phyloP scores from a whole-genome alignment of 2,888 invertebrate genomes.

The Mythimna albipuncta region DNA sequence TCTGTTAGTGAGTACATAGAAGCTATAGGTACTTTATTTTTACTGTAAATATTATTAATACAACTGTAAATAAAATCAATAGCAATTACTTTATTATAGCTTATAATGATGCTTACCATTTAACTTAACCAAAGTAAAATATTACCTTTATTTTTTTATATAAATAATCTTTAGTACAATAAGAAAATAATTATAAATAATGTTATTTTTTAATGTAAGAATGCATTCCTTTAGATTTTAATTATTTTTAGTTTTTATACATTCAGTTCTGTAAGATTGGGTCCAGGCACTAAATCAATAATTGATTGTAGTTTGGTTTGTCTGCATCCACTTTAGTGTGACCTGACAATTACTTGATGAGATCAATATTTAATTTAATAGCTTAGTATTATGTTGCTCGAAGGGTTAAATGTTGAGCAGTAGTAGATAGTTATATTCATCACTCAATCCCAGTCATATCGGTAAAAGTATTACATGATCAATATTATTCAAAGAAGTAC shows the following conservation, averaged over 20 bases:
- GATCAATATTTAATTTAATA: slow-evolving; percentile 16
- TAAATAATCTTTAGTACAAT: slow-evolving; percentile 42
- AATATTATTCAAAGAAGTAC: slow-evolving; percentile 16
- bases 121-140: slow-evolving; percentile 68
- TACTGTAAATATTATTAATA: slow-evolving; percentile 57
- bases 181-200: slow-evolving; percentile 42
- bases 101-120: slow-evolving; percentile 62
- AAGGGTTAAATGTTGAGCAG: neutral
- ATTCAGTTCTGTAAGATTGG: slow-evolving; percentile 47
- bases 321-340: slow-evolving; percentile 44
- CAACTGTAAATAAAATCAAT: slow-evolving; percentile 53
- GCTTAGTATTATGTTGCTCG: no score
- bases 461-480: slow-evolving; percentile 4
- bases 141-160: slow-evolving; percentile 65
- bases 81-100: slow-evolving; percentile 36
- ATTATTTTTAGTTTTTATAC: slow-evolving; percentile 48
- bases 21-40: neutral
- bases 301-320: slow-evolving; percentile 44
- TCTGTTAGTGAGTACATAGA: slow-evolving; percentile 10
- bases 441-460: slow-evolving; percentile 6
- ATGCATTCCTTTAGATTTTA: slow-evolving; percentile 66
- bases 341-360: slow-evolving; percentile 44
- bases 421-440: neutral
- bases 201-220: slow-evolving; percentile 57
- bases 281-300: slow-evolving; percentile 45